Conservation (phyloP, 2,113 vertebrate genomes). For the Paramisgurnus dabryanus region DNA sequence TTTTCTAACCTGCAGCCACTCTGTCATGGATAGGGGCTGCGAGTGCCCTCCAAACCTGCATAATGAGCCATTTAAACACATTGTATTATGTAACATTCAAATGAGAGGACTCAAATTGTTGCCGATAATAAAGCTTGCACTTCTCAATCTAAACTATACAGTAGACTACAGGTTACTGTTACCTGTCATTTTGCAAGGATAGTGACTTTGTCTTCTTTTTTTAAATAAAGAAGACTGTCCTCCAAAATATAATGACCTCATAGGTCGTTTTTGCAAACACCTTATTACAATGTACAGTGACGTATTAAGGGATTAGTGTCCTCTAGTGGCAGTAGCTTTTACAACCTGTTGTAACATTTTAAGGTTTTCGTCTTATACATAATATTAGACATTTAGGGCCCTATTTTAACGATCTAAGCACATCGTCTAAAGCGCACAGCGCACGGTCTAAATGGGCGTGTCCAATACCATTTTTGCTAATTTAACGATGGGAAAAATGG, state of each 20-base stretch:
- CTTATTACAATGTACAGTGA: too few relatives aligned
- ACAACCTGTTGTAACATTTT: too few relatives aligned
- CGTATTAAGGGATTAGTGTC: too few relatives aligned
- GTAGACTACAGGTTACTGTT: background rate
- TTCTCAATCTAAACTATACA: background rate
- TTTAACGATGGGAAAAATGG: too few relatives aligned
- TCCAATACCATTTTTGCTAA: too few relatives aligned
- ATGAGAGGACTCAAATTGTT: constrained; percentile 11
- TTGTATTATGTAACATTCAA: constrained; percentile 46
- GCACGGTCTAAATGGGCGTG: too few relatives aligned
- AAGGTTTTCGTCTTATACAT: too few relatives aligned
- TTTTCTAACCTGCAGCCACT: constrained; percentile 29
- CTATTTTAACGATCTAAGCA: too few relatives aligned
- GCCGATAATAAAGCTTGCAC: constrained; percentile 4
- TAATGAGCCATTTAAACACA: constrained; percentile 45
- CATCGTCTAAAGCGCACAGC: too few relatives aligned
- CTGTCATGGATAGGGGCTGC: constrained; percentile 34
- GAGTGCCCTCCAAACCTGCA: constrained; percentile 27
- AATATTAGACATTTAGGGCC: too few relatives aligned
- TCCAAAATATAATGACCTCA: background rate
- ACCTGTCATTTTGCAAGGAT: background rate
- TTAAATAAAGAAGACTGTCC: background rate
- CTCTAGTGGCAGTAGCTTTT: too few relatives aligned
- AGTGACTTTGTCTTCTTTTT: background rate
- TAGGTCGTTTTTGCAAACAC: too few relatives aligned